These are phyloP conservation scores for Rotaria socialis DNA, from an alignment of 2,888 invertebrate species.

Conservation along the genomic window DNA sequence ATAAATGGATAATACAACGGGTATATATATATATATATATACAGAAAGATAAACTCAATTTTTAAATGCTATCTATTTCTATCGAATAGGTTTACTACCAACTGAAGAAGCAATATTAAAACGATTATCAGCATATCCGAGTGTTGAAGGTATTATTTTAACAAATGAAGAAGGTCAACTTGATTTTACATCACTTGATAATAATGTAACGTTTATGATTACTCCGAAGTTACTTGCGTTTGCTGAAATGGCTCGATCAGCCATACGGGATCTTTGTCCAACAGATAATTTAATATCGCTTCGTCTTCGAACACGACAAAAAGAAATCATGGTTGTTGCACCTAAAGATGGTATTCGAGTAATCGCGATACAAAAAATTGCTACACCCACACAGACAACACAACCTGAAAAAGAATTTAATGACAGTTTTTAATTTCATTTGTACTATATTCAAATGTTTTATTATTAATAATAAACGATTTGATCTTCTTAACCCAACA, in stretches of 20 bases:
- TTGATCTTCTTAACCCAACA: not conserved
- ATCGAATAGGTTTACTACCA: not conserved
- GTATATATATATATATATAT: not conserved
- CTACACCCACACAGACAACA: not conserved
- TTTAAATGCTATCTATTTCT: not conserved
- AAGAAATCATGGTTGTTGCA: conserved; percentile 32
- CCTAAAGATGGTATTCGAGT: conserved; percentile 7
- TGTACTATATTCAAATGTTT: not conserved
- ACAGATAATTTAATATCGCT: conserved; percentile 16
- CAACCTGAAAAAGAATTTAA: not conserved
- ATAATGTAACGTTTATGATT: conserved; percentile 20
- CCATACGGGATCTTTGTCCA: not conserved
- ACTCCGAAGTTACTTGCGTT: conserved; percentile 7
- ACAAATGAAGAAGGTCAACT: conserved; percentile 24
- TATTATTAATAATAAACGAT: not conserved
- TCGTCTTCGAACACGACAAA: conserved; percentile 22
- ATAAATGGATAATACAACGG: not conserved
- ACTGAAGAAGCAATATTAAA: conserved; percentile 1
- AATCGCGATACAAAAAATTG: conserved; percentile 17
- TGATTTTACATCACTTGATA: conserved; percentile 24
- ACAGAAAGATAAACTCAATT: not conserved
- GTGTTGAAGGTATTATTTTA: conserved; percentile 32
- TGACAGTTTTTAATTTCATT: not conserved
- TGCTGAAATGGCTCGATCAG: conserved; percentile 33
- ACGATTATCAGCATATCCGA: conserved; percentile 24